Conservation (phyloP, 2,888 invertebrate species). For the Laothoe populi region DNA sequence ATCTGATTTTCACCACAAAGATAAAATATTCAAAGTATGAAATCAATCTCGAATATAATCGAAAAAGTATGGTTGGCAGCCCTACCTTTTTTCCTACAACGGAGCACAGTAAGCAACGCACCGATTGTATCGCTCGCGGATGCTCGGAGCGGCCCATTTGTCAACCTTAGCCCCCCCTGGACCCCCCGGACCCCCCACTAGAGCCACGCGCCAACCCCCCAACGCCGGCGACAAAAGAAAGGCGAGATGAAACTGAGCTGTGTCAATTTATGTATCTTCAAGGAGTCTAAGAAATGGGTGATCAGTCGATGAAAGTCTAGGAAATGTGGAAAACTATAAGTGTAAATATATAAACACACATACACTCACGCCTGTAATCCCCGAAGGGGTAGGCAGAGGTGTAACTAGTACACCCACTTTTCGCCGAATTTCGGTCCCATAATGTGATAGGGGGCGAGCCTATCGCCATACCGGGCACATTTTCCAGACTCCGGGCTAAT, state of each 20-base stretch:
- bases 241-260: constrained; percentile 68
- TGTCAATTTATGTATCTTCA: constrained; percentile 55
- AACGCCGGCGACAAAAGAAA: constrained; percentile 59
- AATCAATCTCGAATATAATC: constrained; percentile 5
- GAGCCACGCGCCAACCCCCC: constrained; percentile 47
- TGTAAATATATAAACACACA: too few relatives aligned
- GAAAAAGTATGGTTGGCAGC: constrained; percentile 52
- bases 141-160: constrained; percentile 85
- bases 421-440: too few relatives aligned
- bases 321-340: neutral
- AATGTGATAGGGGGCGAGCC: too few relatives aligned
- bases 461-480: too few relatives aligned
- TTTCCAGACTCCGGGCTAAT: too few relatives aligned
- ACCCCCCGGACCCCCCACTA: constrained; percentile 43
- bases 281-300: constrained; percentile 25
- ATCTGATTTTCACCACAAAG: neutral
- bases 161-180: constrained; percentile 75
- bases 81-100: constrained; percentile 86
- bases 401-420: too few relatives aligned
- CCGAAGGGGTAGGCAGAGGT: too few relatives aligned
- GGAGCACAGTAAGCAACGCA: constrained; percentile 85
- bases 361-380: too few relatives aligned
- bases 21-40: constrained; percentile 5
- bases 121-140: constrained; percentile 84
- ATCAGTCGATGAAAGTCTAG: neutral